Evolutionary conservation across 2,797 vertebrate species (phyloP), one percentile per base, ranked within the genome.

Genomic region (Hypotaenidia philippensis): DNA sequence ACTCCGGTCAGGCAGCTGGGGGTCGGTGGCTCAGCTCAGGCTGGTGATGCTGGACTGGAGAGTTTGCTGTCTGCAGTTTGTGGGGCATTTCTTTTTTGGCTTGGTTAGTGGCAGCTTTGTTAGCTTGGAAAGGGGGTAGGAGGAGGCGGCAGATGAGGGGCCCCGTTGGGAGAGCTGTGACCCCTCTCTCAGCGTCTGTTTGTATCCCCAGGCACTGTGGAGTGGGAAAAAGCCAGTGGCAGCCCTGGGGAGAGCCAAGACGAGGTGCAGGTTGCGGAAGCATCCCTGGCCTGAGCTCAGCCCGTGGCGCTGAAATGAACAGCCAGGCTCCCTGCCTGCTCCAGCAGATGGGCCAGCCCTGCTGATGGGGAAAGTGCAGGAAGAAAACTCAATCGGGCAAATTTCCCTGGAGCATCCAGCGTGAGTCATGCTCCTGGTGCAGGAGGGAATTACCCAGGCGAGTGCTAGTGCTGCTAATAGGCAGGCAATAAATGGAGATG

Each of bases 1-100:
- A n/a, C n/a, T 57, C 3, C 0, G 27, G 18, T 4, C 52, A 1
- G 38, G 5, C 2, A 25, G 36, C 50, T 19, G 29, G 16, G 5
- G 50, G 65, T 44, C 41, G 26, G 26, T 16, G 26, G 65, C 55
- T 47, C 26, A 10, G 25, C 40, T 34, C 10, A 34, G 41, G 70
- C 41, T 36, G n/a, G n/a, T 4, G 41, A 8, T 7, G 9, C 55
- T 47, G 10, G 32, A 18, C 41, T 44, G 41, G 8, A 18, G 18
- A 44, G 41, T 20, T 44, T 18, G 11, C 32, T 21, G 5, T 59
- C 55, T 14, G 23, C 71, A 47, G 26, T 26, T 36, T 19, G 26
- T 74, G 71, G 20, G 14, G 25, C 41, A 0, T 27, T 47, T 47
- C 9, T 3, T 14, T 47, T 44, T 36, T 36, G 55, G 32, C 41